Conservation (phyloP, 2,888 invertebrate genomes). For the Anagyrus pseudococci region DNA sequence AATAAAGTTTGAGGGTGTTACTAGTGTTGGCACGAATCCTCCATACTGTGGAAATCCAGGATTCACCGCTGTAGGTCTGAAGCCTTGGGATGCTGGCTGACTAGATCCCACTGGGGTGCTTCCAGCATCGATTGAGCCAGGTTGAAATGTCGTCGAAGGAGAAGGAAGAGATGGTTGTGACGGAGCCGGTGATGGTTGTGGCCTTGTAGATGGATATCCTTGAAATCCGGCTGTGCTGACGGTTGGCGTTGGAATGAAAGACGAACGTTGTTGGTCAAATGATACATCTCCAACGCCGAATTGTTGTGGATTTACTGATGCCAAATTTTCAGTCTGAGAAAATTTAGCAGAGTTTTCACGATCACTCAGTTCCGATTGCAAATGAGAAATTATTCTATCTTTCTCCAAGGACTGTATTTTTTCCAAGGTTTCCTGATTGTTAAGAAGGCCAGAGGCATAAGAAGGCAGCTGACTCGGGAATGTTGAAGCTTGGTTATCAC, state of each 20-base stretch:
- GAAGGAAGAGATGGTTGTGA: slow-evolving; percentile 9
- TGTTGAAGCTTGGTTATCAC: slow-evolving; percentile 1
- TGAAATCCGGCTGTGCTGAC: slow-evolving; percentile 7
- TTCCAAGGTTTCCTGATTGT: slow-evolving; percentile 45
- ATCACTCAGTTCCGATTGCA: slow-evolving; percentile 48
- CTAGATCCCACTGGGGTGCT: slow-evolving; percentile 40
- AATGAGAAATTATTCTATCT: slow-evolving; percentile 52
- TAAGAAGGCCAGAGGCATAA: slow-evolving; percentile 54
- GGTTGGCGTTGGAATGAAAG: neutral
- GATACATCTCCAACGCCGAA: neutral
- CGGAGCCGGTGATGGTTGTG: slow-evolving; percentile 21
- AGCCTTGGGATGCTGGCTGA: slow-evolving; percentile 33
- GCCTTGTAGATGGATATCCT: too few species aligned
- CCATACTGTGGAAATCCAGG: slow-evolving; percentile 47
- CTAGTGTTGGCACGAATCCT: slow-evolving; percentile 51
- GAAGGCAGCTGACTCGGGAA: slow-evolving; percentile 45
- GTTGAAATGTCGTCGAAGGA: slow-evolving; percentile 28
- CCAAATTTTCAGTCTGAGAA: slow-evolving; percentile 46
- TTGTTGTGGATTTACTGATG: slow-evolving; percentile 39
- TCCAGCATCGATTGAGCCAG: slow-evolving; percentile 40
- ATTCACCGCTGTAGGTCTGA: slow-evolving; percentile 2
- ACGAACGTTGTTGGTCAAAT: neutral
- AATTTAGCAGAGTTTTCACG: slow-evolving; percentile 43
- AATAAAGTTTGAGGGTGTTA: slow-evolving; percentile 31
- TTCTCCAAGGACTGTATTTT: slow-evolving; percentile 54